Percentiles rank a stretch among this genome's conserved stretches.
Evolutionary conservation across 30 jellyfish, hydroid and myxozoan species (phyloP).

Genomic region (Chironex yamaguchii): DNA sequence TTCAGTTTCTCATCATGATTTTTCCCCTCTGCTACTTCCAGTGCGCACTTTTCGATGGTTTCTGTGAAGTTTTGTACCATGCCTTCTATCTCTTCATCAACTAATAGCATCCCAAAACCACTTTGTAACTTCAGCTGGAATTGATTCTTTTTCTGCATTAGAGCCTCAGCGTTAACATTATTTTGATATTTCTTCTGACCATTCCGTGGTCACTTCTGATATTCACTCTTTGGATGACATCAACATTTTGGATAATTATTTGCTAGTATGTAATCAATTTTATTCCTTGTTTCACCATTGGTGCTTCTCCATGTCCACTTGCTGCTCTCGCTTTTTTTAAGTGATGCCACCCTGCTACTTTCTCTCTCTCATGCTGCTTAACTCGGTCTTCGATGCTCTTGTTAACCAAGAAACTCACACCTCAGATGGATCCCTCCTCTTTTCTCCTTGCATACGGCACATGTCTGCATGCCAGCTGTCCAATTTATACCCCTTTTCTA

Average conservation of each 20-base stretch:
- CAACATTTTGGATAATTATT: conserved; percentile 4
- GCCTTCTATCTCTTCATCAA: conserved; percentile 17
- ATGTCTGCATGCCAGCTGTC: conserved; percentile 40
- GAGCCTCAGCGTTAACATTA: conserved; percentile 20
- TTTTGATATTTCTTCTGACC: conserved; percentile 35
- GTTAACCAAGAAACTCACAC: conserved; percentile 42
- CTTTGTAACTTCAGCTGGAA: conserved; percentile 50
- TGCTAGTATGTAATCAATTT: conserved; percentile 42
- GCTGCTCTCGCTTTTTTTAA: conserved; percentile 24
- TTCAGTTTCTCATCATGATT: conserved; percentile 35
- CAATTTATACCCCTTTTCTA: conserved; percentile 29
- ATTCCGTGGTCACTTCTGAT: conserved; percentile 59
- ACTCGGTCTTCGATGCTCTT: conserved; percentile 57
- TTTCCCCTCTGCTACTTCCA: conserved; percentile 30
- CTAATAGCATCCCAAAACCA: conserved; percentile 15
- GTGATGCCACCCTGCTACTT: conserved; percentile 54
- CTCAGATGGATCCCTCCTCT: conserved; percentile 26
- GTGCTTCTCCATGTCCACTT: conserved; percentile 37
- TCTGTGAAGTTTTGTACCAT: conserved; percentile 31
- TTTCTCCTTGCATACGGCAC: conserved; percentile 40
- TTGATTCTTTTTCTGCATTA: conserved; percentile 11
- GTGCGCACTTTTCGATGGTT: conserved; percentile 31
- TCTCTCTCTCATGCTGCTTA: conserved; percentile 33
- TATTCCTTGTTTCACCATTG: conserved; percentile 34
- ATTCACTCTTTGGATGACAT: conserved; percentile 37